Evolutionary conservation across 2,797 vertebrate genomes (phyloP).

Genomic region (Spatula versicolor): DNA sequence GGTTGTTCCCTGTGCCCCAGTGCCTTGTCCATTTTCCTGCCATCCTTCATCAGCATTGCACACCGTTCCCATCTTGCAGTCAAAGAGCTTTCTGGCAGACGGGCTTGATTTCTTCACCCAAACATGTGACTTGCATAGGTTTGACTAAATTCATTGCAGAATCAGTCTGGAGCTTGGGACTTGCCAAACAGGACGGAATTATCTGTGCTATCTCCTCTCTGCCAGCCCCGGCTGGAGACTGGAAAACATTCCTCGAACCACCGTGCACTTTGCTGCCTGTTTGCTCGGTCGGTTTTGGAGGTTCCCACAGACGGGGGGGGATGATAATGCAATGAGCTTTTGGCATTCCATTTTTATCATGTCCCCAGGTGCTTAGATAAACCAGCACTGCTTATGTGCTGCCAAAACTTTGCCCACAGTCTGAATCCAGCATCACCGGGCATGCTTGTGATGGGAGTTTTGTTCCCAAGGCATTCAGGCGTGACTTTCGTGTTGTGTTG

Average conservation of each 20-base stretch:
- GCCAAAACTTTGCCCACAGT: background rate
- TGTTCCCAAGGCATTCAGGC: rapidly evolving
- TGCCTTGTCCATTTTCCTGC: background rate
- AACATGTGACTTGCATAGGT: background rate
- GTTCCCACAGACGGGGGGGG: background rate
- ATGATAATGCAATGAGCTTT: background rate
- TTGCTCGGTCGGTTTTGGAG: background rate
- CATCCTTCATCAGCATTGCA: background rate
- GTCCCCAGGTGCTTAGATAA: background rate
- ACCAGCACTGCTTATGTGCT: background rate
- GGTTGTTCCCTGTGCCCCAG: background rate
- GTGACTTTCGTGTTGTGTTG: background rate
- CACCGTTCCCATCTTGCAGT: background rate
- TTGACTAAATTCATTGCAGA: slow-evolving; percentile 48
- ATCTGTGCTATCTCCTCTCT: slow-evolving; percentile 42
- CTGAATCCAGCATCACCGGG: background rate
- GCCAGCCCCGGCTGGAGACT: background rate
- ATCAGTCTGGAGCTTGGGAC: slow-evolving; percentile 39
- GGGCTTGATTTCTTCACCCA: slow-evolving; percentile 28
- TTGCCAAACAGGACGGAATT: slow-evolving; percentile 36
- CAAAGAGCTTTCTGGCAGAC: slow-evolving; percentile 15
- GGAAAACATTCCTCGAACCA: background rate
- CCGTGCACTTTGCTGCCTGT: background rate
- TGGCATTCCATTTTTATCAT: background rate
- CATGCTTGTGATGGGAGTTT: background rate